phyloP scores from a whole-genome alignment of 1,140 invertebrate species.

The Callitettix versicolor region DNA sequence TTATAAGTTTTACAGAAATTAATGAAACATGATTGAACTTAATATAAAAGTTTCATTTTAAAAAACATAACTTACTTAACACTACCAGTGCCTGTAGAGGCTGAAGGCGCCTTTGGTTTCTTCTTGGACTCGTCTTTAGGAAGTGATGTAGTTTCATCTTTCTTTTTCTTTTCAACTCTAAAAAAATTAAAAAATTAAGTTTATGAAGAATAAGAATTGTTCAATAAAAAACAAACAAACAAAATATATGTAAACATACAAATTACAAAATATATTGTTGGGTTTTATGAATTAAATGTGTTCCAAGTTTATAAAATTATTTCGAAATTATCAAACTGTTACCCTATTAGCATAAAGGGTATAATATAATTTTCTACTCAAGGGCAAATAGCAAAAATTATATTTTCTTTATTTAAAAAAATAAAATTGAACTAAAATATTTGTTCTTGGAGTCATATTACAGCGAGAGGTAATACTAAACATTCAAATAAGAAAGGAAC shows the following conservation, averaged over 20 bases:
- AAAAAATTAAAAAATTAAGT: slow-evolving; percentile 23
- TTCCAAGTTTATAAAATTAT: too few relatives aligned
- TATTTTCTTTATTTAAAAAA: background rate
- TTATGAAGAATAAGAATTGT: background rate
- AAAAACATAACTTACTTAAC: slow-evolving; percentile 53
- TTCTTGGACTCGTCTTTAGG: slow-evolving; percentile 63
- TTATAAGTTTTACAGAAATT: too few relatives aligned
- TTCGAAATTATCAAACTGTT: background rate
- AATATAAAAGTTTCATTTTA: too few relatives aligned
- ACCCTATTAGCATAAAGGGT: background rate
- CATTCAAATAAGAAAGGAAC: too few relatives aligned
- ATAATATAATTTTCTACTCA: background rate
- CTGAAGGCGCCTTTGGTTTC: slow-evolving; percentile 51
- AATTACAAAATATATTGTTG: too few relatives aligned
- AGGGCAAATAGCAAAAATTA: too few relatives aligned
- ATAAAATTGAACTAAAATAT: slow-evolving; percentile 5
- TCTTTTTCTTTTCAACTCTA: slow-evolving; percentile 74
- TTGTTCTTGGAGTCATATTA: too few relatives aligned
- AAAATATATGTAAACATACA: too few relatives aligned
- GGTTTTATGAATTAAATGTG: too few relatives aligned
- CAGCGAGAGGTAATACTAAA: too few relatives aligned
- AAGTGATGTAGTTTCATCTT: slow-evolving; percentile 44
- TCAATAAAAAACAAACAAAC: too few relatives aligned
- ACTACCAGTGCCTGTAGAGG: slow-evolving; percentile 46
- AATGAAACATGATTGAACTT: too few relatives aligned